A percentile compares a stretch with the other conserved stretches of the same genome.
Evolutionary conservation across 2,888 invertebrate genomes (phyloP).

Genomic region (Latheticus oryzae): DNA sequence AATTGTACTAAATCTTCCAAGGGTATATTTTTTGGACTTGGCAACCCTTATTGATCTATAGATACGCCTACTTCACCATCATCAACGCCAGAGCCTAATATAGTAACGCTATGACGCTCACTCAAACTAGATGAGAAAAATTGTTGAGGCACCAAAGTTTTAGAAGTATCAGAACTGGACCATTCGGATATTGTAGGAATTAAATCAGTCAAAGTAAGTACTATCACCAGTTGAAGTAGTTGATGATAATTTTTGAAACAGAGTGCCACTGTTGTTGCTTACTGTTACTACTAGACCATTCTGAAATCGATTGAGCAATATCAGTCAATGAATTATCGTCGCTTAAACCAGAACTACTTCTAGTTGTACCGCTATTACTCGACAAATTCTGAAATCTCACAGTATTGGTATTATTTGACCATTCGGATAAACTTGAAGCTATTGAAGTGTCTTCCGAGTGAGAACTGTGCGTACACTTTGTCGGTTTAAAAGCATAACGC

Average conservation of each 20-base stretch:
- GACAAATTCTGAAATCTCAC: constrained; percentile 83
- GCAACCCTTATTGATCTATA: constrained; percentile 54
- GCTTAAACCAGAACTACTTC: constrained; percentile 74
- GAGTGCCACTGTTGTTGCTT: constrained; percentile 70
- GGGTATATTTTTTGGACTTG: constrained; percentile 63
- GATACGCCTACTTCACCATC: constrained; percentile 57
- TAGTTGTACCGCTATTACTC: constrained; percentile 70
- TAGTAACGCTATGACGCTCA: constrained; percentile 50
- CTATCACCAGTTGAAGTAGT: constrained; percentile 60
- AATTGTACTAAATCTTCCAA: constrained; percentile 61
- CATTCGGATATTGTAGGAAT: constrained; percentile 85
- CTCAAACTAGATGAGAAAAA: constrained; percentile 51
- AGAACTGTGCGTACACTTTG: constrained; percentile 85
- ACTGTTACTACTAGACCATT: constrained; percentile 83
- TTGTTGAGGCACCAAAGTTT: constrained; percentile 75
- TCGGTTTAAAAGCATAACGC: constrained; percentile 80
- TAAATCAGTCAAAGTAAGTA: constrained; percentile 72
- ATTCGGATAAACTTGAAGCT: constrained; percentile 86
- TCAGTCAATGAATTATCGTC: constrained; percentile 82
- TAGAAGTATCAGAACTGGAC: constrained; percentile 80
- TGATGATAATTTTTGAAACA: constrained; percentile 64
- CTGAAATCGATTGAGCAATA: constrained; percentile 83
- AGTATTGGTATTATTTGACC: constrained; percentile 89
- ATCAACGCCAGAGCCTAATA: constrained; percentile 61
- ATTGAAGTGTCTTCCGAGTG: constrained; percentile 90